A percentile compares a stretch with the other conserved stretches of the same genome.
Evolutionary conservation across 2,888 invertebrate genomes (phyloP).

Genomic region (Epistrophella euchroma): DNA sequence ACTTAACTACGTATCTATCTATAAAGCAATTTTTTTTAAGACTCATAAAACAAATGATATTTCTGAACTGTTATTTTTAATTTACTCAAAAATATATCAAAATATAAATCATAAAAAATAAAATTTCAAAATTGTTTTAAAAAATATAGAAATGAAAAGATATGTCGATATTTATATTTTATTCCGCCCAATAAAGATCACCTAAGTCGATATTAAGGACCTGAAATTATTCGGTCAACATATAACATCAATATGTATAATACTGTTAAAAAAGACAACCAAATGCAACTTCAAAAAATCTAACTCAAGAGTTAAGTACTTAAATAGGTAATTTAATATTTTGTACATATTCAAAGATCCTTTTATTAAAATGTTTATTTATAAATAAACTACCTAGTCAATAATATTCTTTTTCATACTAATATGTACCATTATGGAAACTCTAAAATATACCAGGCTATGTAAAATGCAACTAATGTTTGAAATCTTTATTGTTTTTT

Average conservation of each 20-base stretch:
- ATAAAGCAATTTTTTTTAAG: too few species aligned
- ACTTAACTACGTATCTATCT: too few species aligned
- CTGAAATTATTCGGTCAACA: background rate
- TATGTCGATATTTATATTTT: background rate
- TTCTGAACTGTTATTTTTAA: too few species aligned
- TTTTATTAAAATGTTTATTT: constrained; percentile 34
- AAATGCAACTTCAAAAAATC: constrained; percentile 42
- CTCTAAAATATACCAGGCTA: constrained; percentile 58
- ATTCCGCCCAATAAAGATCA: background rate
- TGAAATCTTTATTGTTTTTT: constrained; percentile 14
- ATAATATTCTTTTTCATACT: constrained; percentile 52
- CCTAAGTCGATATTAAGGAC: background rate
- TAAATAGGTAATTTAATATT: constrained; percentile 49
- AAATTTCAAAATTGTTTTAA: too few species aligned
- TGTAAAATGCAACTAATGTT: constrained; percentile 61
- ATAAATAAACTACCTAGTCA: constrained; percentile 63
- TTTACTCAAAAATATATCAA: too few species aligned
- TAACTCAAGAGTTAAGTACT: constrained; percentile 67
- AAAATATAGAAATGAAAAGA: too few species aligned
- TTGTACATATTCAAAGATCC: constrained; percentile 28
- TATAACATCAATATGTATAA: background rate
- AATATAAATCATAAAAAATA: too few species aligned
- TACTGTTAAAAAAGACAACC: constrained; percentile 29
- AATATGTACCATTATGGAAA: background rate
- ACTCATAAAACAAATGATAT: too few species aligned